A percentile compares a stretch with the other conserved stretches of the same genome.
phyloP scores from a whole-genome alignment of 2,888 invertebrate genomes.

The Troides helena region DNA sequence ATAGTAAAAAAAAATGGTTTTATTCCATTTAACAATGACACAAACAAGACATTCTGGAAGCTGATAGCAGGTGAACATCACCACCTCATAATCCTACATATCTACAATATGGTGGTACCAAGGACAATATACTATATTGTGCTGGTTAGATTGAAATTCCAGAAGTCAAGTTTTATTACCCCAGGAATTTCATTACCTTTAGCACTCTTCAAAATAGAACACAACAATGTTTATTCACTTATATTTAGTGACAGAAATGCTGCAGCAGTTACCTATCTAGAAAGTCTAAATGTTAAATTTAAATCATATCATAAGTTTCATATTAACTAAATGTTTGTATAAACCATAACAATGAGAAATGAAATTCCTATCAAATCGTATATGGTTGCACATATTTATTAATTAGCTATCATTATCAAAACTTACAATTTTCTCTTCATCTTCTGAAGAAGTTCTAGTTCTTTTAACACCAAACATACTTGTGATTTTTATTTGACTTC shows the following conservation, averaged over 20 bases:
- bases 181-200: too few species aligned
- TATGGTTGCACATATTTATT: neutral
- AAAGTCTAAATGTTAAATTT: neutral
- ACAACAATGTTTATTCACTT: too few species aligned
- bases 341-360: too few species aligned
- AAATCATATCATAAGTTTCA: neutral
- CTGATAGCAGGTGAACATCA: neutral
- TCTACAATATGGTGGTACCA: too few species aligned
- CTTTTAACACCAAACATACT: slow-evolving; percentile 54
- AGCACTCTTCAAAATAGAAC: too few species aligned
- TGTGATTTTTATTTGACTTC: slow-evolving; percentile 51
- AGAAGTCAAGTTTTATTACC: too few species aligned
- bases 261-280: too few species aligned
- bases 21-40: neutral
- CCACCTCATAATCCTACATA: neutral
- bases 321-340: too few species aligned
- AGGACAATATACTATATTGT: too few species aligned
- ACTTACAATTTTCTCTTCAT: slow-evolving; percentile 26
- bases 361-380: neutral
- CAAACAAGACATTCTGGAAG: neutral
- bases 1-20: neutral
- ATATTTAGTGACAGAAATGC: too few species aligned
- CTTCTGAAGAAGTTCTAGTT: slow-evolving; percentile 43
- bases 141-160: too few species aligned
- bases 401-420: neutral